phyloP scores from a whole-genome alignment of 2,888 invertebrate genomes.

The Drosophila kanekoi region DNA sequence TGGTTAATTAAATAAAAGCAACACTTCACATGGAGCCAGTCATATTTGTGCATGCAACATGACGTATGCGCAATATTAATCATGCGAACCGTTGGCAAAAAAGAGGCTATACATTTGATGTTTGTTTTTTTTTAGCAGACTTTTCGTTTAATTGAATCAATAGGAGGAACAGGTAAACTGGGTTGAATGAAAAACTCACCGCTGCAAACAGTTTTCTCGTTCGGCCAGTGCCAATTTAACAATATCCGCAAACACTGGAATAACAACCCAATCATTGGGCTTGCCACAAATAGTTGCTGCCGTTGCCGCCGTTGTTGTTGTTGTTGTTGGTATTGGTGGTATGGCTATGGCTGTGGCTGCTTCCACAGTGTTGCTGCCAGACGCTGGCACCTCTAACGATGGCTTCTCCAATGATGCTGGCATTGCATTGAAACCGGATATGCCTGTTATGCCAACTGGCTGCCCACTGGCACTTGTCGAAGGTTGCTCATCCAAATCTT shows the following conservation, averaged over 20 bases:
- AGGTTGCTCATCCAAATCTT: constrained; percentile 37
- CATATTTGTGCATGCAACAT: background rate
- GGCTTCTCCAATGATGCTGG: constrained; percentile 22
- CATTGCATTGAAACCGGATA: constrained; percentile 68
- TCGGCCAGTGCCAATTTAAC: constrained; percentile 85
- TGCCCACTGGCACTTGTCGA: constrained; percentile 44
- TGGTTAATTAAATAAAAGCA: constrained; percentile 52
- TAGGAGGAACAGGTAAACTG: constrained; percentile 3
- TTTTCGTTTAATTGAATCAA: constrained; percentile 15
- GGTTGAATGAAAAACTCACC: constrained; percentile 73
- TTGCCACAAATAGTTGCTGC: constrained; percentile 57
- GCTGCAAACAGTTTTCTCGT: constrained; percentile 84
- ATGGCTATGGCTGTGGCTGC: constrained; percentile 7
- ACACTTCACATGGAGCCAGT: constrained; percentile 7
- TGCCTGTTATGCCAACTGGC: constrained; percentile 50
- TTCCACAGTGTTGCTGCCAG: constrained; percentile 22
- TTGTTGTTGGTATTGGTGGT: constrained; percentile 36
- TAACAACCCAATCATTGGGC: constrained; percentile 85
- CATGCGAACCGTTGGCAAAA: constrained; percentile 16
- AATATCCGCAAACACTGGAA: constrained; percentile 85
- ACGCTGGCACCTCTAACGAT: constrained; percentile 23
- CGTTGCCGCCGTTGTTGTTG: constrained; percentile 37
- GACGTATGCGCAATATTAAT: constrained; percentile 40
- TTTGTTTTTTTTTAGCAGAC: background rate
- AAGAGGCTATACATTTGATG: background rate